A percentile compares a stretch with the other conserved stretches of the same genome.
Conservation (phyloP, 1,140 invertebrate species). For the Rhagoletis pomonella region DNA sequence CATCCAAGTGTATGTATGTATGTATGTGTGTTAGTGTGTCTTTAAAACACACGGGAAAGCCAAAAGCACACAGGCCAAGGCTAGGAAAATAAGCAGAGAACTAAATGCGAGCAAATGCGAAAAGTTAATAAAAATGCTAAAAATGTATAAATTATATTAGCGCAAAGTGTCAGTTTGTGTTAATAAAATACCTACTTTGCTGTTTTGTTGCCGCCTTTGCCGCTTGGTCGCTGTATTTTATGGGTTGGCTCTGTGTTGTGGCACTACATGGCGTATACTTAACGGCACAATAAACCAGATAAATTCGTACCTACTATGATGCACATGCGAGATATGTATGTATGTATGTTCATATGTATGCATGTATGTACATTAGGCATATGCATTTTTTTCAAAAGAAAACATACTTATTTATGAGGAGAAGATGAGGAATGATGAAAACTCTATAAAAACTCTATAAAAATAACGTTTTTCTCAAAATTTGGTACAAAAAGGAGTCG, state of each 20-base stretch:
- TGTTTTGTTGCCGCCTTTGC: neutral
- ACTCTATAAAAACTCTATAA: too few relatives aligned
- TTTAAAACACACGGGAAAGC: neutral
- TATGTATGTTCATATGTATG: neutral
- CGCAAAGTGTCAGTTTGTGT: constrained; percentile 9
- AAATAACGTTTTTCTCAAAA: too few relatives aligned
- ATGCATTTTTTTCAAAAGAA: too few relatives aligned
- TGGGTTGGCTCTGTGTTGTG: neutral
- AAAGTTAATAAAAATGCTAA: neutral
- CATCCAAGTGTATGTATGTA: neutral
- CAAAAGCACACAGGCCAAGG: too few relatives aligned
- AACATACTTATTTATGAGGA: too few relatives aligned
- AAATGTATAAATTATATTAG: constrained; percentile 20
- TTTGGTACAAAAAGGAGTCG: too few relatives aligned
- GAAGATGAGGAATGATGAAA: too few relatives aligned
- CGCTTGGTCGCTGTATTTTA: neutral
- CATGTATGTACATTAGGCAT: neutral
- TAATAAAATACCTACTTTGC: constrained; percentile 17
- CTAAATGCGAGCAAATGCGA: neutral
- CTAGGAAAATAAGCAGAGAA: neutral
- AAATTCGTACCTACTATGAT: too few relatives aligned
- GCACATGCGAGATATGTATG: neutral
- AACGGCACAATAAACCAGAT: neutral
- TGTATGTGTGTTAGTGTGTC: neutral
- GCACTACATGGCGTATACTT: constrained; percentile 11